Evolutionary conservation across 1,140 invertebrate genomes (phyloP), one percentile per base, ranked within the genome.

Genomic region (Drosophila willistoni): DNA sequence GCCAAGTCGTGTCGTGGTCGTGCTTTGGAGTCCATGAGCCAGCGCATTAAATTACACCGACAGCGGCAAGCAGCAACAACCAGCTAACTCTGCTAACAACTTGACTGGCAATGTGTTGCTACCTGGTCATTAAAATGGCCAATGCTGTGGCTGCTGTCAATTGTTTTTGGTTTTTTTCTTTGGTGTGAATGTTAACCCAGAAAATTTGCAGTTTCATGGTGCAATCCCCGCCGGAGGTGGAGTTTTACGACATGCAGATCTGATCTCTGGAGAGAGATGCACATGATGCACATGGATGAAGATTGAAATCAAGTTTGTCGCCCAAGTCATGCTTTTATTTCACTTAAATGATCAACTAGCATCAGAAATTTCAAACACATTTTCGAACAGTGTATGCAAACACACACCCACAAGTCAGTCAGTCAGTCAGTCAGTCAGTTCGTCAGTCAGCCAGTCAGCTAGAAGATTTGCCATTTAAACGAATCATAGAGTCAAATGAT

Each of bases 71-170:
- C 56, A 62, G 60, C 72, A 62, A 67, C 68, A 51, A 34, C 14
- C 68, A 51, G 34, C 14, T 33, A 22, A 54, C 56, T 14, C 41
- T 64, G 54, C 42, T 57, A 71, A 70, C 64, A 41, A 68, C 61
- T 64, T 55, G 54, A 66, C 61, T 73, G 56, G 66, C 66, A 65
- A 64, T 34, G 54, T 34, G 54, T 12, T 72, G 69, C 71, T 65
- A 81, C 74, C 77, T 68, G 74, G 56, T 86, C 78, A 86, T 86
- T 86, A 81, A 79, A 69, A 41, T 67, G 71, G 71, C 81, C 64
- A 73, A 59, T 73, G 69, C 47, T 66, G 69, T 51, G 44, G 9
- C 17, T 51, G 19, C 64, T 78, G 73, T 77, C 73, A 73, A 71
- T 76, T 64, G 47, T 29, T 76, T 64, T 54, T 34, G 19, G 17